Evolutionary conservation across 2,888 invertebrate genomes (phyloP), one percentile per base, ranked within the genome.

Genomic region (Helicoverpa assulta): DNA sequence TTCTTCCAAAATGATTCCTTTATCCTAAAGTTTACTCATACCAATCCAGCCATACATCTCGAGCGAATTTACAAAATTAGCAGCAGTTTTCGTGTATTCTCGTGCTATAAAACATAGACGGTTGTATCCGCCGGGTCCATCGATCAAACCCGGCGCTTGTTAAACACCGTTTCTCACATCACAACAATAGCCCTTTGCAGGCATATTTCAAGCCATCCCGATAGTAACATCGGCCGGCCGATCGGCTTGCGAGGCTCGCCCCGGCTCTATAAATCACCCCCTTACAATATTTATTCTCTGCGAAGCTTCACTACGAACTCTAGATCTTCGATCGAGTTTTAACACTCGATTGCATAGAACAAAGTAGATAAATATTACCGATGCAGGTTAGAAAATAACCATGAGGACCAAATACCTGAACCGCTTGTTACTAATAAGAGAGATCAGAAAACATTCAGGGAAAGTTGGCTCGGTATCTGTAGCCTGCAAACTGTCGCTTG

Each of bases 141-240:
- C 94, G 93, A 93, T 90, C 89, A 91, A 90, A 83, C 83, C 81
- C 88, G 90, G 91, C 90, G 94, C 94, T 94, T 94, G 94, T 94
- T 94, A 94, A 92, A 94, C 94, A 94, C 94, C 91, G 94, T 94
- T 94, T 94, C 94, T 94, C 94, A 94, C 94, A 94, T 94, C 93
- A 92, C 94, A 93, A 94, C 95, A 94, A 94, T 94, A 91, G 94
- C 92, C 89, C 89, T 91, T 90, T 89, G 91, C 92, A 88, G 93
- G 95, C 94, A 95, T 95, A 95, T 94, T 95, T 95, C 95, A 95
- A 93, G 90, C 90, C 91, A 91, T 92, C 92, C 92, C 91, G 94
- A 93, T 95, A 93, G 92, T 86, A 91, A 92, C 94, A 94, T 93
- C 93, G 94, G 89, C 87, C 87, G 87, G 87, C 87, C 92, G 93